A percentile compares a stretch with the other conserved stretches of the same genome.
Evolutionary conservation across 1,140 invertebrate genomes (phyloP).

Genomic region (Philotrypesis tridentata): DNA sequence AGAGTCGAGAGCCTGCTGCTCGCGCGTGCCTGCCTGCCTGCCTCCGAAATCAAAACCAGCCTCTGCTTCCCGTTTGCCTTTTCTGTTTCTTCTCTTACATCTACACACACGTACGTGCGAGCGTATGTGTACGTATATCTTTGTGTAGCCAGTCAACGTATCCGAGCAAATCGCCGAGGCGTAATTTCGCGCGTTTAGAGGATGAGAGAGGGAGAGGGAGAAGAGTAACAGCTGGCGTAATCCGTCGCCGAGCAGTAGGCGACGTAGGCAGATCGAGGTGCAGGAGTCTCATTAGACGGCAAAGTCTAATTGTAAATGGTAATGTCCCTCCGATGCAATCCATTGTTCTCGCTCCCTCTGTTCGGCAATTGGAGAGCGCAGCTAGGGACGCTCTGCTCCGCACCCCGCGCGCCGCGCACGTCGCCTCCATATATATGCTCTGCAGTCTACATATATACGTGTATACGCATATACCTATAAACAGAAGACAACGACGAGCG

Average conservation of each 20-base stretch:
- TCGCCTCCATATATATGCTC: neutral
- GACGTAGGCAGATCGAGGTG: slow-evolving; percentile 1
- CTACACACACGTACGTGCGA: neutral
- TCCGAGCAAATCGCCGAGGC: slow-evolving; percentile 38
- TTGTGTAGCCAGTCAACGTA: neutral
- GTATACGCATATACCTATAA: neutral
- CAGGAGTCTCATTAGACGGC: slow-evolving; percentile 42
- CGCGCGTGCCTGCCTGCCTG: no score
- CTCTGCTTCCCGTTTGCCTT: neutral
- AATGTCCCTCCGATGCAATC: slow-evolving; percentile 46
- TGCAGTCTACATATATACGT: neutral
- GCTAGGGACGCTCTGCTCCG: neutral
- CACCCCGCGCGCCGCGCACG: no score
- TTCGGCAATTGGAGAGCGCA: slow-evolving; percentile 13
- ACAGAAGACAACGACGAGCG: neutral
- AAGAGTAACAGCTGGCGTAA: slow-evolving; percentile 44
- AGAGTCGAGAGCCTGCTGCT: no score
- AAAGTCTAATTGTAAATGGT: slow-evolving; percentile 50
- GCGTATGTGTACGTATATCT: neutral
- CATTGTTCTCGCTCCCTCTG: slow-evolving; percentile 33
- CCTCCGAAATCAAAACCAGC: neutral
- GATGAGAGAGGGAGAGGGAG: neutral
- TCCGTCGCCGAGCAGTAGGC: slow-evolving; percentile 5
- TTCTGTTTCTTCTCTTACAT: neutral
- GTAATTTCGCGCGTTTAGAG: slow-evolving; percentile 33